Base-by-base conservation (phyloP, 2,113 vertebrate genomes). In the Corvus moneduloides region DNA sequence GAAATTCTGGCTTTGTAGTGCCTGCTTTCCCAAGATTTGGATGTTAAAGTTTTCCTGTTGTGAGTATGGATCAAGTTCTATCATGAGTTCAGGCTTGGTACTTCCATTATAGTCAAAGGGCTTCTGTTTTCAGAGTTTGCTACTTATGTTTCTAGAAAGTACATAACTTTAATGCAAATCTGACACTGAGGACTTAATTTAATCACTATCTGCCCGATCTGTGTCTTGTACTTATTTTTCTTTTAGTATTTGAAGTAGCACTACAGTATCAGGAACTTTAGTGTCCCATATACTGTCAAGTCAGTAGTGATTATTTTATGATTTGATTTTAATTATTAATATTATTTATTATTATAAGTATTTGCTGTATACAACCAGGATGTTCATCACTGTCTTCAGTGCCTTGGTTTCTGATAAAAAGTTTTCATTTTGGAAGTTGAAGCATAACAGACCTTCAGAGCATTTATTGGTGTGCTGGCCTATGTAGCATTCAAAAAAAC, bases 1-100 rank as follows among this genome's bases (percentile, higher is more conserved):
- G 48, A 55, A 87, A 20, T 71, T 89, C 30, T 68, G 48, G 4
- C 11, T 46, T 35, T 37, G 19, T 78, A 32, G 15, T 82, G 15
- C 9, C 17, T 55, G 9, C 33, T 94, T 74, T 77, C 32, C 26
- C 59, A 75, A 68, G 56, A 58, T 7, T 9, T 69, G 74, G 27
- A 51, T 1, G 3, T 35, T 49, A 14, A 76, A 52, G 9, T 72
- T 83, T 37, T 28, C 18, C 7, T 58, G 7, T 62, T 86, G 23
- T 39, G 7, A 22, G 11, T 30, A 10, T 32, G 18, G 30, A 3
- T 33, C 0, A 0, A 52, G 7, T 39, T 81, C 41, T 66, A 4
- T 41, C 27, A 33, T 51, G 23, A 21, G 17, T 80, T 80, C 9
- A 61, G 43, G 7, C 14, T 69, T 74, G 12, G 11, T 71, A 37